A percentile compares a stretch with the other conserved stretches of the same genome.
These are phyloP conservation scores for Poecilia picta DNA, from an alignment of 2,797 vertebrate genomes.

Conservation along the genomic window DNA sequence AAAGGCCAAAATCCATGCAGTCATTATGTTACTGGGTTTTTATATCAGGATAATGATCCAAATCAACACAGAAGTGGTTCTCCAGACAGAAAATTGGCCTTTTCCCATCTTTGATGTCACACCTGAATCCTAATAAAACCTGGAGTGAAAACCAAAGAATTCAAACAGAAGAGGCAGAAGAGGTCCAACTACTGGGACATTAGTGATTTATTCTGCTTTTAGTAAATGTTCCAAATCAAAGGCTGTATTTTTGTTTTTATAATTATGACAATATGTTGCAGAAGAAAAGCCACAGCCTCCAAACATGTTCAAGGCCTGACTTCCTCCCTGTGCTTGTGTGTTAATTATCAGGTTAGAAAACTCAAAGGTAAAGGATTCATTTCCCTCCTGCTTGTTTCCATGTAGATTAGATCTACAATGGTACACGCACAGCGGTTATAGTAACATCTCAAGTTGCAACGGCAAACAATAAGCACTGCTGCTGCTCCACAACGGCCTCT, in stretches of 20 bases:
- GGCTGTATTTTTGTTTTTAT: not conserved
- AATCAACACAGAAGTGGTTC: not conserved
- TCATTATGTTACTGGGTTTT: not conserved
- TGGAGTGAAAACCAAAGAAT: not conserved
- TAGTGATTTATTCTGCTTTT: not conserved
- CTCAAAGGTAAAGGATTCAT: constrained; percentile 59
- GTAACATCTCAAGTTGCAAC: constrained; percentile 57
- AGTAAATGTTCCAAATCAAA: not conserved
- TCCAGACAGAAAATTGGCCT: not conserved
- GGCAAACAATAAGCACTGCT: constrained; percentile 57
- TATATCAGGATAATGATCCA: not conserved
- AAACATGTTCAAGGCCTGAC: constrained; percentile 34
- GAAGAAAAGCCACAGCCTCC: not conserved
- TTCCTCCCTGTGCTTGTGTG: constrained; percentile 64
- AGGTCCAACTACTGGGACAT: not conserved
- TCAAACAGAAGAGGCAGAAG: not conserved
- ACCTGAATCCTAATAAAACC: not conserved
- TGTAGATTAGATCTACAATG: constrained; percentile 43
- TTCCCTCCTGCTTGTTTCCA: constrained; percentile 40
- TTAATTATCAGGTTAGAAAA: constrained; percentile 62
- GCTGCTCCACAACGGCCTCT: constrained; percentile 58
- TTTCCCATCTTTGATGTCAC: not conserved
- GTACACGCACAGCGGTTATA: constrained; percentile 32
- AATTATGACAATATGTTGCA: not conserved
- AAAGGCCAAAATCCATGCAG: too few relatives aligned